Conservation (phyloP, 92 coral and sea anemone species). For the Diadumene lineata region DNA sequence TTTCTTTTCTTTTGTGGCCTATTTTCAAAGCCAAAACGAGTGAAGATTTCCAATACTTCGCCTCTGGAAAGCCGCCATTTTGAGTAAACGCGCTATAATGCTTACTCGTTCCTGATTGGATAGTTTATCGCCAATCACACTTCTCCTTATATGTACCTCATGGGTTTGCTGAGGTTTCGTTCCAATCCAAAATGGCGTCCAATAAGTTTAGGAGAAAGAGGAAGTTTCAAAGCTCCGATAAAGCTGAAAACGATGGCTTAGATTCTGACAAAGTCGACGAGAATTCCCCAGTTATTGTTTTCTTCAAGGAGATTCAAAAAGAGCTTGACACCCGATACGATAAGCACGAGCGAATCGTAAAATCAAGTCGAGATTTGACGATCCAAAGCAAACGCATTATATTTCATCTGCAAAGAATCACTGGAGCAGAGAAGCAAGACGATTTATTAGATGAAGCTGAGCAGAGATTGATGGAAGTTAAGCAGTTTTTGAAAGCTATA, state of each 20-base stretch:
- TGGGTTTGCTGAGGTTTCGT: not conserved
- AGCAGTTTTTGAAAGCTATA: conserved; percentile 66
- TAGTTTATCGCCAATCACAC: conserved; percentile 7
- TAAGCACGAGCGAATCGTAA: conserved; percentile 92
- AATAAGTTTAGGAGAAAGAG: conserved; percentile 25
- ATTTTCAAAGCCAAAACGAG: not conserved
- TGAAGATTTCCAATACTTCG: not conserved
- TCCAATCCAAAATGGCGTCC: conserved; percentile 46
- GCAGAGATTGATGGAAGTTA: conserved; percentile 66
- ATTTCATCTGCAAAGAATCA: conserved; percentile 72
- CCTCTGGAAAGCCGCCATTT: conserved; percentile 39
- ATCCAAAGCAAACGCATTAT: conserved; percentile 88
- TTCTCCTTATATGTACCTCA: not conserved
- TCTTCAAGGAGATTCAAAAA: conserved; percentile 66
- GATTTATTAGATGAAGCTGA: conserved; percentile 73
- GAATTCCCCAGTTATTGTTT: conserved; percentile 63
- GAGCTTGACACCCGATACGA: conserved; percentile 84
- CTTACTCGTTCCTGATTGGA: conserved; percentile 22
- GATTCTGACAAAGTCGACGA: conserved; percentile 43
- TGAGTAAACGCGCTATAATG: conserved; percentile 32
- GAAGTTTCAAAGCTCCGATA: conserved; percentile 34
- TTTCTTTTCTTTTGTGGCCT: not conserved
- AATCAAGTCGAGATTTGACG: conserved; percentile 90
- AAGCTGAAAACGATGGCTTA: conserved; percentile 16
- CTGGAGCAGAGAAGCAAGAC: conserved; percentile 66